These are phyloP conservation scores for Hecatera dysodea DNA, from an alignment of 2,888 invertebrate species.

Conservation along the genomic window DNA sequence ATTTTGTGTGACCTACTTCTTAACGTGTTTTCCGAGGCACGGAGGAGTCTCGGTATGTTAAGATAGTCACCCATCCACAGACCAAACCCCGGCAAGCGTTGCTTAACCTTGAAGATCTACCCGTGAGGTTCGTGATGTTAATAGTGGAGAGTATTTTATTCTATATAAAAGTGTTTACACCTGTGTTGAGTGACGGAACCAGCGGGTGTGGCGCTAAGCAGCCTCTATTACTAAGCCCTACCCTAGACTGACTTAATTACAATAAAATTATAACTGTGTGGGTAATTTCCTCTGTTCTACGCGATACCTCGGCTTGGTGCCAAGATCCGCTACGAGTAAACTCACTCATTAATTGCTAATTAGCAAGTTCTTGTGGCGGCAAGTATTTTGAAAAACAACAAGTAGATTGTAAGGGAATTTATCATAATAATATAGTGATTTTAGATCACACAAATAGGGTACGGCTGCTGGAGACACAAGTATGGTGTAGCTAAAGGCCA, in stretches of 20 bases:
- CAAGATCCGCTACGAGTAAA: constrained; percentile 21
- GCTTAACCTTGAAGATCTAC: no score
- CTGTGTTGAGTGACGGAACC: constrained; percentile 1
- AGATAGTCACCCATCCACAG: no score
- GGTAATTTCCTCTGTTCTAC: constrained; percentile 25
- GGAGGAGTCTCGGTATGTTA: no score
- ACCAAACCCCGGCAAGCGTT: no score
- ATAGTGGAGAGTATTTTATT: no score
- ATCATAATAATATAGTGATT: not conserved
- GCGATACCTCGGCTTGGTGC: constrained; percentile 14
- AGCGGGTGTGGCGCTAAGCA: not conserved
- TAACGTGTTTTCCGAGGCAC: no score
- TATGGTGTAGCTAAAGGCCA: no score
- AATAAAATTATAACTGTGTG: constrained; percentile 32
- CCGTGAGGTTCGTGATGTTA: no score
- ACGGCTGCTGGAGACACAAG: not conserved
- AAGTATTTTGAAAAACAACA: not conserved
- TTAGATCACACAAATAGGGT: not conserved
- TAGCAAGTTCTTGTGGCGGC: constrained; percentile 15
- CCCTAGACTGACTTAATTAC: constrained; percentile 22
- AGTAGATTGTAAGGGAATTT: not conserved
- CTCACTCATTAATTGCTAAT: constrained; percentile 23
- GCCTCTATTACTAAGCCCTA: not conserved
- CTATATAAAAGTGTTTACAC: not conserved
- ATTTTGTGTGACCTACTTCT: no score